Base-by-base conservation (phyloP, 30 jellyfish, hydroid and myxozoan genomes). In the Haliclystus octoradiatus region DNA sequence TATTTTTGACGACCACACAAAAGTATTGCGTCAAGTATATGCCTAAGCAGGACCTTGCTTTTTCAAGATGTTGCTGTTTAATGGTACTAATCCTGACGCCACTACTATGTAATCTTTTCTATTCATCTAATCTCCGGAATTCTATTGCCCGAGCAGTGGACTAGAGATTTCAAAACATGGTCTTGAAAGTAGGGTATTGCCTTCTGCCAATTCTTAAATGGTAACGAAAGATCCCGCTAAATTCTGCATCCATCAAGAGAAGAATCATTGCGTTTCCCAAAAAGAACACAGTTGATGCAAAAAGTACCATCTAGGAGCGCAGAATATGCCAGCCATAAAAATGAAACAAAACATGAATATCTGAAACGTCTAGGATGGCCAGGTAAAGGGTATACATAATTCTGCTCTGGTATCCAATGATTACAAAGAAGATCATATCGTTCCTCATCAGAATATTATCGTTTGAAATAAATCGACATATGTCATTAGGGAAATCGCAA, bases 1-100 rank as follows among this genome's bases (percentile, higher is more conserved):
- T 79, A 47, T 71, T 63, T n/a, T 57, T 52, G 63, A 50, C 88
- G 57, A 1, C 87, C 80, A 30, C 77, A 71, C 5, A 79, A 40
- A 1, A 71, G 63, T 13, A 79, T 80, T 23, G 93, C 85, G 4
- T 80, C 68, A 23, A 50, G 69, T 35, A 64, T 80, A 15, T 88
- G 9, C 57, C 19, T 40, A 5, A 40, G 57, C 57, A 9, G 9
- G 57, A 19, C 9, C 19, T 19, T 40, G 19, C 19, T 40, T 9
- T 40, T 40, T 40, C 19, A 19, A 40, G 9, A 19, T 40, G 9
- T 40, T 5, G 9, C 57, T 40, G 9, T 5, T 40, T 40, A 5
- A 5, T 9, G 19, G 57, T 5, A 40, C 19, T 19, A 5, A 40
- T 9, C 19, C 9, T 5, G 9, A 40, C 57, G 19, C 19, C 57